Evolutionary conservation across 2,797 vertebrate species (phyloP), one percentile per base, ranked within the genome.

Genomic region (Catharus ustulatus): DNA sequence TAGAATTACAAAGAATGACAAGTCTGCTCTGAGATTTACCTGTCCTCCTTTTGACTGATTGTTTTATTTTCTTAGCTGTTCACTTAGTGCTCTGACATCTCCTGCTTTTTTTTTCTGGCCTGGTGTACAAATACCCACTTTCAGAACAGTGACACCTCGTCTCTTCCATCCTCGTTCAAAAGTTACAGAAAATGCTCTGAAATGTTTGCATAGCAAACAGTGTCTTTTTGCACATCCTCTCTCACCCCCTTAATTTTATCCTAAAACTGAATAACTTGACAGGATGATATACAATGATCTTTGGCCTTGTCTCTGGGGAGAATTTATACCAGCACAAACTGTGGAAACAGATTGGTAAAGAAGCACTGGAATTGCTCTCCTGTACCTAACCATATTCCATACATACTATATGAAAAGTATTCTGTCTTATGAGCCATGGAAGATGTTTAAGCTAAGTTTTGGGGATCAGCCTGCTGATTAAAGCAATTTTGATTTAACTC

Each of bases 21-120:
- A 79, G 52, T 75, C 54, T 46, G 45, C 34, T 87, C 46, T 93
- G 90, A 90, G 81, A 92, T 94, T 67, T 58, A 71, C 86, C 93
- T 97, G 51, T 87, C 79, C 59, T 90, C 61, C 59, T 46, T 67
- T 81, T 49, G 77, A 73, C 27, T 71, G 61, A 71, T 84, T 34
- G 51, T 76, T 93, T 87, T 69, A 78, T 95, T 84, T 89, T 52
- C 76, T 76, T 63, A 89, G 52, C 42, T 93, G 59, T 63, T 93
- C 38, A 32, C 32, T 86, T 51, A 15, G 26, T 54, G 32, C 40
- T 93, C 22, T 0, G 0, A 40, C 32, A 14, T 55, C 17, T 89
- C 24, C 24, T 52, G 29, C 67, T 73, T 81, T 84, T 66, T 6
- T 43, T 78, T 85, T 58, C 66, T 88, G 52, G 15, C 15, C 59